A percentile compares a stretch with the other conserved stretches of the same genome.
Conservation (phyloP, 2,888 invertebrate species). For the Oligia fasciuncula region DNA sequence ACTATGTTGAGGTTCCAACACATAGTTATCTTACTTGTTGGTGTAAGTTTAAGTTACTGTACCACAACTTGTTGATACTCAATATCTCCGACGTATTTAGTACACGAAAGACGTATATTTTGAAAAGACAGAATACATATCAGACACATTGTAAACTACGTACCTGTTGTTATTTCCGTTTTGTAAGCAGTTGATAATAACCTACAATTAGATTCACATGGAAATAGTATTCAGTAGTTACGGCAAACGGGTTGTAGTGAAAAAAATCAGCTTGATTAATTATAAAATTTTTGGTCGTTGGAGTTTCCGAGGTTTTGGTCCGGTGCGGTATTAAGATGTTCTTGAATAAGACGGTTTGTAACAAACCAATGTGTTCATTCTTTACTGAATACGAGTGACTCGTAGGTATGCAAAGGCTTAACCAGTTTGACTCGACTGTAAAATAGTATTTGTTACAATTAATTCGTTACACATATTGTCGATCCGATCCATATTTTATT, state of each 20-base stretch:
- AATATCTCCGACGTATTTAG: conserved; percentile 29
- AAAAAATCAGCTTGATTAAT: not conserved
- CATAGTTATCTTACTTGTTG: conserved; percentile 28
- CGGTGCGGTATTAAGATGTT: conserved; percentile 1
- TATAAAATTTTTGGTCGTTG: conserved; percentile 2
- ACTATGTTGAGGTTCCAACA: conserved; percentile 44
- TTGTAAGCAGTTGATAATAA: conserved; percentile 29
- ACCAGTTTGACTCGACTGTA: conserved; percentile 52
- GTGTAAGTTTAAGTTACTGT: conserved; percentile 30
- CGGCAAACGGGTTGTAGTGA: conserved; percentile 55
- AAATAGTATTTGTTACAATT: conserved; percentile 41
- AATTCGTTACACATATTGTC: conserved; percentile 41
- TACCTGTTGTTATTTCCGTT: conserved; percentile 62
- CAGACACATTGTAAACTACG: conserved; percentile 57
- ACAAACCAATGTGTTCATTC: conserved; percentile 49
- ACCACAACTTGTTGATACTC: conserved; percentile 39
- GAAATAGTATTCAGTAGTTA: conserved; percentile 48
- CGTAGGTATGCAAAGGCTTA: conserved; percentile 5
- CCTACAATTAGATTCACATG: conserved; percentile 42
- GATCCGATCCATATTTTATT: conserved; percentile 61
- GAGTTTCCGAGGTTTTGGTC: conserved; percentile 9
- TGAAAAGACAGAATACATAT: conserved; percentile 61
- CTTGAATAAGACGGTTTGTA: conserved; percentile 16
- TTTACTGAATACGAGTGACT: conserved; percentile 32
- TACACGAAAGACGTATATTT: conserved; percentile 44